These are phyloP conservation scores for Axis porcinus DNA, from an alignment of 2,113 vertebrate species.

Conservation along the genomic window DNA sequence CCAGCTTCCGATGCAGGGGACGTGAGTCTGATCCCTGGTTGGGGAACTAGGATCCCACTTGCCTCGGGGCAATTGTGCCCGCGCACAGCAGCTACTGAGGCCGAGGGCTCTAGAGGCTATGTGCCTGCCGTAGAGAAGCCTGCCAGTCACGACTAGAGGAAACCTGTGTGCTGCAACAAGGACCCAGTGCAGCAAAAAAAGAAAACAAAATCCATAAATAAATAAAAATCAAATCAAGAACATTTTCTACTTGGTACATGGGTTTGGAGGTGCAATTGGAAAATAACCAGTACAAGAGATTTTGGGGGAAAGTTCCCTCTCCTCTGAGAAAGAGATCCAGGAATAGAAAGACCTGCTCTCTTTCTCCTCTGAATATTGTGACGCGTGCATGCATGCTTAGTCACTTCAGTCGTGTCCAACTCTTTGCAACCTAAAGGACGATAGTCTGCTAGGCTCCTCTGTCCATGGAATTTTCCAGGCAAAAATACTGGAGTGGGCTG, in stretches of 20 bases:
- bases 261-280: neutral
- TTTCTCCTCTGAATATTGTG: neutral
- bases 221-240: neutral
- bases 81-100: neutral
- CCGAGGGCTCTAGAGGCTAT: neutral
- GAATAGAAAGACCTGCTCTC: neutral
- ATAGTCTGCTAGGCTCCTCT: neutral
- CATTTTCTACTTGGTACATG: neutral
- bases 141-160: neutral
- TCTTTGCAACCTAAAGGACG: neutral
- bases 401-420: neutral
- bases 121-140: neutral
- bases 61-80: neutral
- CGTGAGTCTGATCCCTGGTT: neutral
- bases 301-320: neutral
- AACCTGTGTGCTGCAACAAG: neutral
- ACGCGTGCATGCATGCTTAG: neutral
- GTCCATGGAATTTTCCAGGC: neutral
- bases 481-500: neutral
- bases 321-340: neutral
- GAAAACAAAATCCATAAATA: neutral
- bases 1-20: neutral
- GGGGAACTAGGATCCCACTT: neutral
- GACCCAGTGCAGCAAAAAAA: neutral
- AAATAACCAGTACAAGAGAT: neutral